These are phyloP conservation scores for Gobiocypris rarus DNA, from an alignment of 2,113 vertebrate genomes.

Conservation along the genomic window DNA sequence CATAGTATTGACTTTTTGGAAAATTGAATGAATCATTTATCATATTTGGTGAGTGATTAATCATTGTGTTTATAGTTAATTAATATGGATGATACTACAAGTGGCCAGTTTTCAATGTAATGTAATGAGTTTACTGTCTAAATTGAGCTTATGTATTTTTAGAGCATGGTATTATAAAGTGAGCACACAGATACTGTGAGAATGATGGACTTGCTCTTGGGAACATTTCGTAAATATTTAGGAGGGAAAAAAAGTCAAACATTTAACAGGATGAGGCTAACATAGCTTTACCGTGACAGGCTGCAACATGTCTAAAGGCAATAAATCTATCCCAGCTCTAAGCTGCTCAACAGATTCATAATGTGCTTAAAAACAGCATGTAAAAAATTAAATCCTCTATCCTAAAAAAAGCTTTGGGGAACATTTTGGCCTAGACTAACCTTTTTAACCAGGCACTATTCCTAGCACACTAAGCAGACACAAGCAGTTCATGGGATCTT, in stretches of 20 bases:
- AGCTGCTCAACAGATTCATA: constrained; percentile 33
- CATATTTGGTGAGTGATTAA: neutral
- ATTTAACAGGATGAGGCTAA: constrained; percentile 44
- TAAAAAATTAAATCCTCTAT: constrained; percentile 11
- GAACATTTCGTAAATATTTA: neutral
- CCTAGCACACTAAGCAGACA: constrained; percentile 32
- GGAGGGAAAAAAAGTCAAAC: neutral
- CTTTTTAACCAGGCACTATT: constrained; percentile 57
- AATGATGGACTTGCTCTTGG: neutral
- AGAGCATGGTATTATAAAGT: neutral
- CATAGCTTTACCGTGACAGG: constrained; percentile 19
- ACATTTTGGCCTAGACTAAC: constrained; percentile 37
- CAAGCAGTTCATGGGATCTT: constrained; percentile 44
- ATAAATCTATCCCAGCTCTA: constrained; percentile 6
- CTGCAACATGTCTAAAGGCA: constrained; percentile 27
- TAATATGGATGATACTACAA: neutral
- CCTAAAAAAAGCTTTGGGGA: constrained; percentile 9
- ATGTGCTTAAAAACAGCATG: constrained; percentile 43
- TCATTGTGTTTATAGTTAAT: constrained; percentile 11
- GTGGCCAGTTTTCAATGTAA: neutral
- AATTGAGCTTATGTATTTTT: neutral
- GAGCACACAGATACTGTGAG: neutral
- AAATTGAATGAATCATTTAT: constrained; percentile 1
- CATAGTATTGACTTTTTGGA: neutral
- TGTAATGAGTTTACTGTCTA: neutral